These are phyloP conservation scores for Phrynocephalus vlangalii DNA, from an alignment of 2,797 vertebrate species.

Conservation along the genomic window DNA sequence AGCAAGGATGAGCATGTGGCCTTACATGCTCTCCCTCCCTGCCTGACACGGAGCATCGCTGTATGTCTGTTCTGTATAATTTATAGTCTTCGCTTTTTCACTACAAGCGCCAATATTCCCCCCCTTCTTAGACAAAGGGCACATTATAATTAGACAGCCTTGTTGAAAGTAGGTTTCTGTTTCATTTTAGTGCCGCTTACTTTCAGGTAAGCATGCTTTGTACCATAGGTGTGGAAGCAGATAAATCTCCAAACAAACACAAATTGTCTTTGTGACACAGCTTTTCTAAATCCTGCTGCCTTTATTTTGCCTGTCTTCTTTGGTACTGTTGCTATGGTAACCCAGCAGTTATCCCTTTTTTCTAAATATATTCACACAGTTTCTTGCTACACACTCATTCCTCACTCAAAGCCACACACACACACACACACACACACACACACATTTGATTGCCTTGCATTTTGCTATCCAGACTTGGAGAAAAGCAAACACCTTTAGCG, in stretches of 20 bases:
- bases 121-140: constrained; percentile 13
- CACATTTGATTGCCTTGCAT: background rate
- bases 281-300: constrained; percentile 33
- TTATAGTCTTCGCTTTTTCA: constrained; percentile 16
- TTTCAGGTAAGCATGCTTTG: background rate
- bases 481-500: background rate
- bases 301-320: constrained; percentile 29
- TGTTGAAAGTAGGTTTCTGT: background rate
- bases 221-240: background rate
- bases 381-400: background rate
- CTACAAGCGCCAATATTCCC: constrained; percentile 20
- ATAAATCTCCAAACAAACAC: constrained; percentile 29
- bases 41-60: constrained; percentile 20
- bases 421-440: too few relatives aligned
- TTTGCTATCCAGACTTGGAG: constrained; percentile 31
- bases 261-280: constrained; percentile 27
- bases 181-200: background rate
- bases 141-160: background rate
- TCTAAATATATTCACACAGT: constrained; percentile 11
- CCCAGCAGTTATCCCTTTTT: background rate
- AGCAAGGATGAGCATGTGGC: constrained; percentile 34
- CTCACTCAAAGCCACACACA: too few relatives aligned
- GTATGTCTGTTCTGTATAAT: constrained; percentile 47
- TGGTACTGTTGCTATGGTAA: constrained; percentile 40
- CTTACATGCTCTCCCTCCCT: constrained; percentile 15